These are phyloP conservation scores for Rhadina sibilatrix DNA, from an alignment of 2,113 vertebrate species.

Conservation along the genomic window DNA sequence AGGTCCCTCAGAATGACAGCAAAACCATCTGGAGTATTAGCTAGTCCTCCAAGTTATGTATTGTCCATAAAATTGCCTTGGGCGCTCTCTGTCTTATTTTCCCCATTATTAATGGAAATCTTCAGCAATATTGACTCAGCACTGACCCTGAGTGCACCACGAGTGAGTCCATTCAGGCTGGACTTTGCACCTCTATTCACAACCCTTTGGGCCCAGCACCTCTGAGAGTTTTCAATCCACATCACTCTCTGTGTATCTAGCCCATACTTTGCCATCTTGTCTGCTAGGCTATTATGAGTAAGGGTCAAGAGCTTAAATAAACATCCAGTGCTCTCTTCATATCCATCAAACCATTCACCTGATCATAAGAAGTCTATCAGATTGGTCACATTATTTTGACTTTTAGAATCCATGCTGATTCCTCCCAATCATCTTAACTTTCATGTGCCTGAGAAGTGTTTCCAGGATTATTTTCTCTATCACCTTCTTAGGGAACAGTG, in stretches of 20 bases:
- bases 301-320: not conserved
- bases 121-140: not conserved
- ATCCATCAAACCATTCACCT: not conserved
- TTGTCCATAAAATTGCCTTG: not conserved
- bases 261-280: not conserved
- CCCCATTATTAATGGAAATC: not conserved
- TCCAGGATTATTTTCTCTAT: not conserved
- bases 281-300: not conserved
- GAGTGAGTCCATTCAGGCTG: not conserved
- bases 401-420: not conserved
- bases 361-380: not conserved
- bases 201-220: not conserved
- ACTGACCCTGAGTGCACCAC: not conserved
- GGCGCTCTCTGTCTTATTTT: not conserved
- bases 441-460: not conserved
- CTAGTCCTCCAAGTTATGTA: not conserved
- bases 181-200: not conserved
- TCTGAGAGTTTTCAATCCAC: not conserved
- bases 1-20: not conserved
- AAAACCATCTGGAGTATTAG: not conserved
- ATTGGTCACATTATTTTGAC: not conserved
- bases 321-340: not conserved
- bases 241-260: not conserved
- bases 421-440: not conserved
- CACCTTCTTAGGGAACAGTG: not conserved